These are phyloP conservation scores for Lamproptera curius DNA, from an alignment of 2,888 invertebrate genomes.

Conservation along the genomic window DNA sequence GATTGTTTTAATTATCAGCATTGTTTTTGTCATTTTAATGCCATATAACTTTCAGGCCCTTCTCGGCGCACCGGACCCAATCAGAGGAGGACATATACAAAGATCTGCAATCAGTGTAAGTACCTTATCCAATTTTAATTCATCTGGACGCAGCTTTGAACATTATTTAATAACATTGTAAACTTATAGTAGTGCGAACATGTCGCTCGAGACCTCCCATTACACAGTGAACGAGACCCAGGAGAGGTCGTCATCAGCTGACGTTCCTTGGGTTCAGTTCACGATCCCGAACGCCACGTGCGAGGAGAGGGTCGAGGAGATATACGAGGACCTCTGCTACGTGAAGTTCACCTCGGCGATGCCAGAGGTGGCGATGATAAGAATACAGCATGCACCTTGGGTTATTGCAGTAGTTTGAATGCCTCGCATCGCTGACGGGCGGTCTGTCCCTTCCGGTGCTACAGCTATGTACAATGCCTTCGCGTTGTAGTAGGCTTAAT, in stretches of 20 bases:
- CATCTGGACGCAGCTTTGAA: neutral
- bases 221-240: slow-evolving; percentile 44
- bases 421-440: slow-evolving; percentile 7
- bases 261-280: slow-evolving; percentile 82
- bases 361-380: slow-evolving; percentile 79
- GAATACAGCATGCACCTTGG: slow-evolving; percentile 16
- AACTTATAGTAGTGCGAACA: slow-evolving; percentile 50
- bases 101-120: slow-evolving; percentile 89
- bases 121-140: slow-evolving; percentile 39
- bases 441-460: slow-evolving; percentile 12
- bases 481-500: neutral
- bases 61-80: slow-evolving; percentile 86
- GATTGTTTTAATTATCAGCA: too few relatives aligned
- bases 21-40: too few relatives aligned
- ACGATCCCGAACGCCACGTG: slow-evolving; percentile 79
- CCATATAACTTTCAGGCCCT: slow-evolving; percentile 81
- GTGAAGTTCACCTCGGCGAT: slow-evolving; percentile 86
- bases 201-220: slow-evolving; percentile 46
- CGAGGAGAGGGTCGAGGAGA: slow-evolving; percentile 86
- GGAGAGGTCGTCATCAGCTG: slow-evolving; percentile 45
- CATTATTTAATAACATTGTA: slow-evolving; percentile 9
- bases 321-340: slow-evolving; percentile 93
- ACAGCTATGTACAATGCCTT: neutral
- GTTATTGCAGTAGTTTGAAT: slow-evolving; percentile 5
- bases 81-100: slow-evolving; percentile 92